Evolutionary conservation across 2,113 vertebrate genomes (phyloP).

Genomic region (Bolborhynchus lineola): DNA sequence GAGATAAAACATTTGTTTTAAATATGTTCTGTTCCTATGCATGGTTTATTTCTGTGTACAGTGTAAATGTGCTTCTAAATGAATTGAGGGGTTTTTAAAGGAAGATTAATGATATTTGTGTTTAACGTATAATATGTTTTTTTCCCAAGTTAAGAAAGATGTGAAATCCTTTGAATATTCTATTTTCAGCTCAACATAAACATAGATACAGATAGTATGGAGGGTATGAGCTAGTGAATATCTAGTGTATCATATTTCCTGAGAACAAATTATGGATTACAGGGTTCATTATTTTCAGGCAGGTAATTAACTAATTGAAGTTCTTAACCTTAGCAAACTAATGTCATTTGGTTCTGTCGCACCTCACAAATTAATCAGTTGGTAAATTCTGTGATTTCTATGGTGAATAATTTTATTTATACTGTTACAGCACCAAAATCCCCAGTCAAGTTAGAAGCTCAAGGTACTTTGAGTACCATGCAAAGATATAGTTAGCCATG

Average conservation of each 20-base stretch:
- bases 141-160: background rate
- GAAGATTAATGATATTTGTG: background rate
- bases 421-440: background rate
- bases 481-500: background rate
- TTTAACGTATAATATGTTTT: background rate
- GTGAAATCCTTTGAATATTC: background rate
- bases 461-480: background rate
- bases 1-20: background rate
- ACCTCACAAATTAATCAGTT: background rate
- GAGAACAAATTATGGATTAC: background rate
- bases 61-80: background rate
- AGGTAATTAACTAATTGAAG: background rate
- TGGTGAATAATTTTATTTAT: background rate
- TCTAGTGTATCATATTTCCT: background rate
- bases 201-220: rapidly evolving
- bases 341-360: background rate
- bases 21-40: background rate
- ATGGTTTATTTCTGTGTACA: background rate
- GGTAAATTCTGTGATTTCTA: background rate
- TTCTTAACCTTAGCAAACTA: background rate
- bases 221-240: background rate
- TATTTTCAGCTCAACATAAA: background rate
- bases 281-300: background rate
- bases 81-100: background rate
- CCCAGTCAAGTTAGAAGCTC: background rate